Evolutionary conservation across 2,113 vertebrate genomes (phyloP), one percentile per base, ranked within the genome.

Genomic region (Myxocyprinus asiaticus): DNA sequence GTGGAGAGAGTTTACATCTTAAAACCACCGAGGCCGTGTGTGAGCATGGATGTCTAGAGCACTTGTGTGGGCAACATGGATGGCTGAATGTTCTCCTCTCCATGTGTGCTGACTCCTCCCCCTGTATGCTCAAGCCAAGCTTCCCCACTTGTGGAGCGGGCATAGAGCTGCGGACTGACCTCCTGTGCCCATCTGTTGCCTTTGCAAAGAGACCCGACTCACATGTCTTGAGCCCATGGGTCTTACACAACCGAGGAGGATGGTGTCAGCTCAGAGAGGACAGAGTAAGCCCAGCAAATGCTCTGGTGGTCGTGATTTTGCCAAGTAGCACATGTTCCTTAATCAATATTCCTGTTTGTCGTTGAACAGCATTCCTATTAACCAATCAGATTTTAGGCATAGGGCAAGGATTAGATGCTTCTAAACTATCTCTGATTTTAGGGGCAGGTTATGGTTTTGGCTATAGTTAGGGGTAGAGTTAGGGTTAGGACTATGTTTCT

Each of bases 101-200:
- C 22, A 33, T 47, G 61, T 33, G 43, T 47, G 15, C 11, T 66
- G 76, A 72, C 78, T 82, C 80, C 78, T 64, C 80, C 80, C 74
- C 59, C 58, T 7, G 44, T 33, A 72, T 17, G 22, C 51, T 78
- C 74, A 71, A 55, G 76, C 76, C 71, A 66, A 65, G 59, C 44
- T 47, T 44, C 67, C 68, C 67, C 4, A 77, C 67, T 80, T 80
- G 47, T 72, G 72, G 43, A 83, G 67, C 14, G 6, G 79, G 56
- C 55, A 68, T 45, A 73, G 73, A 80, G 73, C 72, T 62, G 69
- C n/a, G 33, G 47, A 50, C 14, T 78, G 80, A 83, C 84, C 84
- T 85, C 82, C 84, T 86, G 83, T 79, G 80, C 75, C 87, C 80
- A 87, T 86, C 86, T 87, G 87, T 82, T 85, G 76, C 77, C 73